Conservation (phyloP, 2,797 vertebrate genomes). For the Serranus cabrilla region DNA sequence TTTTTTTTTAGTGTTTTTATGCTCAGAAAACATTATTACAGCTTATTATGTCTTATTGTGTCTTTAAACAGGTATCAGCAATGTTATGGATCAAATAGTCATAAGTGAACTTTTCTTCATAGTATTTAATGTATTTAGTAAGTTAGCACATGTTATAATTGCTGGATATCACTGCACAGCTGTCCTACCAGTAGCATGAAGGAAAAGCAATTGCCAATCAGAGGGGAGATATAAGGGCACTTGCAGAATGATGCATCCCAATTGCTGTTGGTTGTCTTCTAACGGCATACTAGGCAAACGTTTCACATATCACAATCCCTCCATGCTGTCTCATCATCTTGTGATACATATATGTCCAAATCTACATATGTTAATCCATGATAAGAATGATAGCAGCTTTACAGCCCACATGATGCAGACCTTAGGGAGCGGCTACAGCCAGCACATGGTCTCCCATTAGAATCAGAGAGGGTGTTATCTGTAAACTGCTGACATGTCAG, state of each 20-base stretch:
- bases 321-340: neutral
- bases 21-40: too few species aligned
- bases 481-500: conserved; percentile 5
- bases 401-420: neutral
- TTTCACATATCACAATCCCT: too few species aligned
- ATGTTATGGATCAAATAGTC: too few species aligned
- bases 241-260: neutral
- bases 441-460: neutral
- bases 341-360: neutral
- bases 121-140: too few species aligned
- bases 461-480: conserved; percentile 1
- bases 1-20: too few species aligned
- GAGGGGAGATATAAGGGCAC: neutral
- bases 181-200: neutral
- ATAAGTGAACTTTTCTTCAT: too few species aligned
- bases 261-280: too few species aligned
- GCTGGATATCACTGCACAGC: too few species aligned
- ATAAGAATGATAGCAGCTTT: neutral
- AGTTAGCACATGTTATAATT: too few species aligned
- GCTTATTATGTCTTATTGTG: too few species aligned
- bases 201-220: neutral
- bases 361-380: neutral
- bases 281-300: too few species aligned
- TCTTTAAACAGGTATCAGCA: too few species aligned
- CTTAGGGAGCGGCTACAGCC: neutral